Evolutionary conservation across 2,113 vertebrate genomes (phyloP).

Genomic region (Gulo gulo): DNA sequence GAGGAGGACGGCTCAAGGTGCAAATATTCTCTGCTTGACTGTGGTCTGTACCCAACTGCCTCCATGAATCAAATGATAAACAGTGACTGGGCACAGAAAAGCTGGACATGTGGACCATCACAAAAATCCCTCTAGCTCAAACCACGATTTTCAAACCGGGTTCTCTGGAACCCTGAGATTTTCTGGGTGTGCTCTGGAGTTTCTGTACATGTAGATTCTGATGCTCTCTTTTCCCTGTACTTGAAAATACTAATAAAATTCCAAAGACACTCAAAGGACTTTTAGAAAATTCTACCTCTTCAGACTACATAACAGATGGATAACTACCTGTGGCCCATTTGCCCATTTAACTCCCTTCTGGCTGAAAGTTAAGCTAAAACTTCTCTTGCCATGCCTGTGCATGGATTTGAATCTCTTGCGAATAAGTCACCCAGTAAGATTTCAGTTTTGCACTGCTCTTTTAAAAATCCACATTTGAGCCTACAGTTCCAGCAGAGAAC

Average conservation of each 20-base stretch:
- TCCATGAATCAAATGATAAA: background rate
- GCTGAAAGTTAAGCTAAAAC: background rate
- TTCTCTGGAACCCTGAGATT: background rate
- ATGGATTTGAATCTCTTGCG: background rate
- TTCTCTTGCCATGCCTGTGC: background rate
- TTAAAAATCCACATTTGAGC: background rate
- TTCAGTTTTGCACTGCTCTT: background rate
- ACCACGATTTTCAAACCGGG: background rate
- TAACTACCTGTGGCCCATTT: background rate
- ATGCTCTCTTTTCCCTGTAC: background rate
- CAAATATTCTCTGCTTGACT: background rate
- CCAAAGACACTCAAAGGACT: background rate
- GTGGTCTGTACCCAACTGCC: background rate
- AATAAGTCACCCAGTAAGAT: background rate
- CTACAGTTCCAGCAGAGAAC: background rate
- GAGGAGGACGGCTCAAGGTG: accelerated
- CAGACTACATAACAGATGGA: background rate
- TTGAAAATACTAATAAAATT: background rate
- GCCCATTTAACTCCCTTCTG: background rate
- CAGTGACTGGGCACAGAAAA: background rate
- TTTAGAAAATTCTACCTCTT: background rate
- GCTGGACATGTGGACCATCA: background rate
- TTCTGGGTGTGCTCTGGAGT: background rate
- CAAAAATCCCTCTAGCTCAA: background rate
- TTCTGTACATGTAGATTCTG: background rate